Evolutionary conservation across 2,888 invertebrate species (phyloP).

Genomic region (Trachelus tabidus): DNA sequence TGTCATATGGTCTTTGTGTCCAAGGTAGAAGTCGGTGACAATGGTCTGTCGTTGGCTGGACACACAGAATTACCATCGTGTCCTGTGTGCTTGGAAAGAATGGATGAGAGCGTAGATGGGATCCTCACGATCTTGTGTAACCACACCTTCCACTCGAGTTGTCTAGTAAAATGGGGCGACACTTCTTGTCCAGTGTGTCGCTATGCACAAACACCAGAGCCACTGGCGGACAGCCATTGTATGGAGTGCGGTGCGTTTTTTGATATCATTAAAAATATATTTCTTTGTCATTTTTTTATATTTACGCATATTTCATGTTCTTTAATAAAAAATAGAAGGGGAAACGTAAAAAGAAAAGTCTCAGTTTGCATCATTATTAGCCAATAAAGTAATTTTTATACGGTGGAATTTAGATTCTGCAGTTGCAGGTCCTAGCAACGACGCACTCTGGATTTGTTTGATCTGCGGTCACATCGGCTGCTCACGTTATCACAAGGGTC

Average conservation of each 20-base stretch:
- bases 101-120: conserved; percentile 99
- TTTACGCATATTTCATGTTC: no score
- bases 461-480: conserved; percentile 99
- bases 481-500: conserved; percentile 89
- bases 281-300: neutral
- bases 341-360: neutral
- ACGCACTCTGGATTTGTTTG: conserved; percentile 97
- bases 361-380: no score
- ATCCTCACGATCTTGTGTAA: conserved; percentile 98
- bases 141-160: conserved; percentile 97
- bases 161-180: conserved; percentile 96
- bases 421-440: conserved; percentile 69
- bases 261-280: neutral
- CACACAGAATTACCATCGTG: conserved; percentile 97
- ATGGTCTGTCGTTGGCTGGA: conserved; percentile 79
- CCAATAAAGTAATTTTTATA: neutral
- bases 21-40: conserved; percentile 86
- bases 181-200: conserved; percentile 98
- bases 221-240: conserved; percentile 77
- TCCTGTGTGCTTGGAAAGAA: conserved; percentile 95
- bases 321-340: no score
- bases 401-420: conserved; percentile 11
- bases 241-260: conserved; percentile 72
- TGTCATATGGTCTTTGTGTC: conserved; percentile 98
- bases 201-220: conserved; percentile 86